phyloP scores from a whole-genome alignment of 2,113 vertebrate species.

The Nerophis ophidion region DNA sequence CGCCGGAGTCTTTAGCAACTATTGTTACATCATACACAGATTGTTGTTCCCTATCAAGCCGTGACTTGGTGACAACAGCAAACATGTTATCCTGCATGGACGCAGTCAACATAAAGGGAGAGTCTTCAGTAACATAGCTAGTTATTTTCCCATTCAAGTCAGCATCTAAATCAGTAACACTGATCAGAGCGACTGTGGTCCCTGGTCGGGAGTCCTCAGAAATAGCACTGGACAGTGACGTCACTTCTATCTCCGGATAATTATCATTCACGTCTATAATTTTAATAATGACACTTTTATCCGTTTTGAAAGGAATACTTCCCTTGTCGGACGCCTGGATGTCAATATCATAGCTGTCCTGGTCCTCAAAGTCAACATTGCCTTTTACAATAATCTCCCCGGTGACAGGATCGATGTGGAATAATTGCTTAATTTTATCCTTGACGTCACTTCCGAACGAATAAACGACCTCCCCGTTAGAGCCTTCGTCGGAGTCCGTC shows the following conservation, averaged over 20 bases:
- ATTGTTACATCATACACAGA: slow-evolving; percentile 57
- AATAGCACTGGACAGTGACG: slow-evolving; percentile 55
- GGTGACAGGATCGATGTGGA: slow-evolving; percentile 3
- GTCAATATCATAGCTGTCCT: slow-evolving; percentile 39
- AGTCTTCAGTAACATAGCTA: slow-evolving; percentile 34
- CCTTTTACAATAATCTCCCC: slow-evolving; percentile 63
- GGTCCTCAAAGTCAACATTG: slow-evolving; percentile 57
- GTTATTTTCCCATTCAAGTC: slow-evolving; percentile 59
- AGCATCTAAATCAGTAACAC: slow-evolving; percentile 62
- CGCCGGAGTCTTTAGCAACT: slow-evolving; percentile 58
- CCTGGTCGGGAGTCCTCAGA: slow-evolving; percentile 57
- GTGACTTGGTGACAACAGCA: slow-evolving; percentile 57
- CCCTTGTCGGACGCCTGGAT: slow-evolving; percentile 67
- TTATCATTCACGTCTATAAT: slow-evolving; percentile 68
- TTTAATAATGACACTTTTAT: slow-evolving; percentile 56
- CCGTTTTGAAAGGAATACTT: slow-evolving; percentile 10
- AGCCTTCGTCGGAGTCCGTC: slow-evolving; percentile 56
- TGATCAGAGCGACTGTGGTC: slow-evolving; percentile 64
- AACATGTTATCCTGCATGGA: slow-evolving; percentile 64
- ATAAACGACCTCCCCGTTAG: slow-evolving; percentile 48
- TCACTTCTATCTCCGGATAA: slow-evolving; percentile 60
- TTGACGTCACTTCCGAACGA: slow-evolving; percentile 31
- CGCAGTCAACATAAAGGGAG: slow-evolving; percentile 56
- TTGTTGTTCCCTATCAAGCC: slow-evolving; percentile 62
- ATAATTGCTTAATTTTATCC: slow-evolving; percentile 40